These are phyloP conservation scores for Agrochola lota DNA, from an alignment of 2,888 invertebrate genomes.

Conservation along the genomic window DNA sequence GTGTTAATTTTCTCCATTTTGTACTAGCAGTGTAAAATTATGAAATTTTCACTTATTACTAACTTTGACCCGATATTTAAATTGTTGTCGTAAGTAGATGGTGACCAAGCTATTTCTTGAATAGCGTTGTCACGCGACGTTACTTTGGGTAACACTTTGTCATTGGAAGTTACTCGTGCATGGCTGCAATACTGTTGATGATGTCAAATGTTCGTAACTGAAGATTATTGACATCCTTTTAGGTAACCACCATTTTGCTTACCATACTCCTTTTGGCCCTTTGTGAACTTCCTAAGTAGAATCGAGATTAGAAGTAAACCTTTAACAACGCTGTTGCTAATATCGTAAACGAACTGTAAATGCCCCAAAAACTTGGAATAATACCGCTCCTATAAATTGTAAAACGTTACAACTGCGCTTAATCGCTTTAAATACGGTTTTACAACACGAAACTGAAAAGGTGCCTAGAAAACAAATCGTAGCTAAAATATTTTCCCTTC, in stretches of 20 bases:
- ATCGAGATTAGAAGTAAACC: background rate
- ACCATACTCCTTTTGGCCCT: no score
- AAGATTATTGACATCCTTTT: background rate
- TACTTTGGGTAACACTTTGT: background rate
- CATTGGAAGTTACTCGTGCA: no score
- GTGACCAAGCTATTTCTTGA: background rate
- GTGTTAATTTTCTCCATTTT: background rate
- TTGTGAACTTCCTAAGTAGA: background rate
- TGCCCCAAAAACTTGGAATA: conserved; percentile 3
- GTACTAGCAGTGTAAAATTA: background rate
- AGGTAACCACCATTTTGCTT: background rate
- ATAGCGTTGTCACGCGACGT: background rate
- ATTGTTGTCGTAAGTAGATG: background rate
- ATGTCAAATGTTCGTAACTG: conserved; percentile 4
- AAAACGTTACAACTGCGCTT: conserved; percentile 8
- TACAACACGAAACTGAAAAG: conserved; percentile 32
- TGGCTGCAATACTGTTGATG: background rate
- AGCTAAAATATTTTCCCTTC: conserved; percentile 23
- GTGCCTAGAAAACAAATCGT: conserved; percentile 35
- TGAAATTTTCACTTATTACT: background rate
- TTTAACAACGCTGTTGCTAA: background rate
- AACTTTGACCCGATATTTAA: background rate
- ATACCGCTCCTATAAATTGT: conserved; percentile 3
- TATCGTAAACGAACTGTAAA: background rate
- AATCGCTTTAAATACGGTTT: conserved; percentile 22